A percentile compares a stretch with the other conserved stretches of the same genome.
Evolutionary conservation across 1,140 invertebrate genomes (phyloP).

Genomic region (Batillaria attramentaria): DNA sequence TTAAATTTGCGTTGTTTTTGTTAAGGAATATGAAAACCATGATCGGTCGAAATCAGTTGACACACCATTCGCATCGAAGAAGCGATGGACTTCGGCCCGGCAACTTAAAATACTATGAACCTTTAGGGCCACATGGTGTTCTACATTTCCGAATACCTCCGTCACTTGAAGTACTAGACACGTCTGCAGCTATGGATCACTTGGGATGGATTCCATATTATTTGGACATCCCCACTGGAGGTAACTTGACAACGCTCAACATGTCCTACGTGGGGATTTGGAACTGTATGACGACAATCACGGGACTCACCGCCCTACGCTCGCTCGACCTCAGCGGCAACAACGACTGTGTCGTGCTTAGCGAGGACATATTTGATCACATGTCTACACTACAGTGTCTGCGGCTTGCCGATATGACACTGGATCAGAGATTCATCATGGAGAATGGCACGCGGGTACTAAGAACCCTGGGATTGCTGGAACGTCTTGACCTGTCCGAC

Average conservation of each 20-base stretch:
- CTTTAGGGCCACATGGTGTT: background rate
- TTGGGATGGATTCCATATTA: background rate
- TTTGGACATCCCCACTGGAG: background rate
- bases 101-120: background rate
- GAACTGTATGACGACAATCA: background rate
- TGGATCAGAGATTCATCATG: background rate
- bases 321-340: constrained; percentile 12
- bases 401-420: background rate
- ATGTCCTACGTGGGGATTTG: background rate
- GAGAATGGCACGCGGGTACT: background rate
- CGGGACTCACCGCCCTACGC: constrained; percentile 4
- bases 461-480: background rate
- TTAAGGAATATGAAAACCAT: no score
- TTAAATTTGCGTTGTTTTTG: background rate
- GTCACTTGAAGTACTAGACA: background rate
- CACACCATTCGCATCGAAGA: background rate
- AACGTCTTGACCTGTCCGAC: background rate
- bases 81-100: background rate
- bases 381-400: constrained; percentile 1
- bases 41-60: background rate
- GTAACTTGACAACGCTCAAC: background rate
- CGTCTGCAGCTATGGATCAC: background rate
- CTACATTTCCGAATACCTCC: background rate
- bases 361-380: background rate
- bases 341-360: background rate